Conservation (phyloP, 2,797 vertebrate species). For the Morus bassanus region DNA sequence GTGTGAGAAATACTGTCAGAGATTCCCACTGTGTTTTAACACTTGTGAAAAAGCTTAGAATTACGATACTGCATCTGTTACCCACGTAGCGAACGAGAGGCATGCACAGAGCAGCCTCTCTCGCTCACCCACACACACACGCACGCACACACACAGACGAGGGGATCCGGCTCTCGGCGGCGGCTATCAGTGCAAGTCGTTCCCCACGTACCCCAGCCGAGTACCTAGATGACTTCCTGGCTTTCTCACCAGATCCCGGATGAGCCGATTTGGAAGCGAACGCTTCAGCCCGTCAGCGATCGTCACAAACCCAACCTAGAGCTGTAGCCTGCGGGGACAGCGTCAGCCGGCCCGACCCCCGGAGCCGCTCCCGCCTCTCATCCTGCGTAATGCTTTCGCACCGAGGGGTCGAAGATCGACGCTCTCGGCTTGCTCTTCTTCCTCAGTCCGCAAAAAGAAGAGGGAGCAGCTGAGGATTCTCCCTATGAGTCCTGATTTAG, state of each 20-base stretch:
- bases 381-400: background rate
- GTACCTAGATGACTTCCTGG: background rate
- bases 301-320: background rate
- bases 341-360: accelerated
- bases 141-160: no score
- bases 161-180: background rate
- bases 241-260: background rate
- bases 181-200: background rate
- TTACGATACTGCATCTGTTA: background rate
- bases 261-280: background rate
- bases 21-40: background rate
- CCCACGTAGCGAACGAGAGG: background rate
- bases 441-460: background rate
- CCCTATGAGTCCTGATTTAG: background rate
- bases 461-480: background rate
- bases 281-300: background rate
- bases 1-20: background rate
- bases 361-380: background rate
- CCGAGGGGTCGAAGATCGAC: background rate
- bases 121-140: no score
- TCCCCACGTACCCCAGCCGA: background rate
- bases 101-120: accelerated
- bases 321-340: accelerated
- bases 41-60: background rate
- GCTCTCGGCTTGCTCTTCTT: background rate